Conservation (phyloP, 2,888 invertebrate species). For the Trisateles emortualis region DNA sequence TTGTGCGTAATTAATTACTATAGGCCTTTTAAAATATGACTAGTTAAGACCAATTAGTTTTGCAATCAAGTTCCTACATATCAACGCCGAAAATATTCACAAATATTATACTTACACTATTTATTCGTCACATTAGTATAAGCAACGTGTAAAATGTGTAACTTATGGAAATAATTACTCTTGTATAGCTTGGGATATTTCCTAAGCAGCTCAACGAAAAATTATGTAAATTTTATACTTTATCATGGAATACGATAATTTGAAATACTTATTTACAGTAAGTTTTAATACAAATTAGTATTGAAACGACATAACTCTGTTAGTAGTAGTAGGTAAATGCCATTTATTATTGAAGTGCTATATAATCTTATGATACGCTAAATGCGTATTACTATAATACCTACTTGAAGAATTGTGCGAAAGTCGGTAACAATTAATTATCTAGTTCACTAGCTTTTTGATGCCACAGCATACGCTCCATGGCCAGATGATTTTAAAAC, state of each 20-base stretch:
- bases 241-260: neutral
- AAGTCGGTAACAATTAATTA: constrained; percentile 30
- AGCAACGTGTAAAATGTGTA: constrained; percentile 13
- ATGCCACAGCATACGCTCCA: constrained; percentile 8
- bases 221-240: neutral
- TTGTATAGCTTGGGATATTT: neutral
- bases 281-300: constrained; percentile 5
- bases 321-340: constrained; percentile 8
- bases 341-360: constrained; percentile 5
- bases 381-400: constrained; percentile 16
- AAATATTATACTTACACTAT: constrained; percentile 32
- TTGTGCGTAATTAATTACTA: constrained; percentile 71
- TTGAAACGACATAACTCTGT: constrained; percentile 6
- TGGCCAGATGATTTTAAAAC: constrained; percentile 11
- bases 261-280: constrained; percentile 4
- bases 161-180: constrained; percentile 3
- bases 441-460: constrained; percentile 23
- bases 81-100: constrained; percentile 33
- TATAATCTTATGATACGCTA: constrained; percentile 18
- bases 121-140: constrained; percentile 16
- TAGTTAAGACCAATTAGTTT: constrained; percentile 72
- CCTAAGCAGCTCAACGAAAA: constrained; percentile 5
- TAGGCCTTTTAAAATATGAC: constrained; percentile 83
- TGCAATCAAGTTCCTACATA: constrained; percentile 37
- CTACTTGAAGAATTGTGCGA: constrained; percentile 38